Evolutionary conservation across 2,888 invertebrate genomes (phyloP).

Genomic region (Tricholauxania praeusta): DNA sequence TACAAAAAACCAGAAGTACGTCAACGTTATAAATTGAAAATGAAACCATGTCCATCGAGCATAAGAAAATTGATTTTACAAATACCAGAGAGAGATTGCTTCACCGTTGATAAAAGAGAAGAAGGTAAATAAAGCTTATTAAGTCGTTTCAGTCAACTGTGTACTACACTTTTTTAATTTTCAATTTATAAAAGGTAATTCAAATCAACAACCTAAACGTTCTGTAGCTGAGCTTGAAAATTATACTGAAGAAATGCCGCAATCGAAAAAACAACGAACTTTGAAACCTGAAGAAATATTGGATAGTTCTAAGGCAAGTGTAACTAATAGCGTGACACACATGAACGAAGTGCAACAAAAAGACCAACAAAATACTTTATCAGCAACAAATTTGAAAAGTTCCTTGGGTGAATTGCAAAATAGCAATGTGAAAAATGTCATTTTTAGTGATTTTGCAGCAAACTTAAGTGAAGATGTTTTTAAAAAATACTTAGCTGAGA

Average conservation of each 20-base stretch:
- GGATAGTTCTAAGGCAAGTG: too few species aligned
- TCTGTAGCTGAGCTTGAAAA: background rate
- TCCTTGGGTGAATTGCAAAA: background rate
- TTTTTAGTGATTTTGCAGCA: too few species aligned
- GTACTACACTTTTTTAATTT: background rate
- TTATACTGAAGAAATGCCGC: background rate
- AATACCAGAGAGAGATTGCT: constrained; percentile 14
- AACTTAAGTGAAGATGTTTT: too few species aligned
- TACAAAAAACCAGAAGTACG: constrained; percentile 36
- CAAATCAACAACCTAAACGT: background rate
- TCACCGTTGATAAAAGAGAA: background rate
- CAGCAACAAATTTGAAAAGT: background rate
- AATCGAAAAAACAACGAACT: constrained; percentile 4
- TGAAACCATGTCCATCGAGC: constrained; percentile 33
- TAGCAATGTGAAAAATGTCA: too few species aligned
- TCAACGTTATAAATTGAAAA: constrained; percentile 30
- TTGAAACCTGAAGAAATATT: background rate
- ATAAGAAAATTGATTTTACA: constrained; percentile 34
- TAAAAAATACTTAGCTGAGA: too few species aligned
- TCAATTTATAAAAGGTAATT: background rate
- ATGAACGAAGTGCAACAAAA: too few species aligned
- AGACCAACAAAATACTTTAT: too few species aligned
- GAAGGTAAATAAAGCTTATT: background rate
- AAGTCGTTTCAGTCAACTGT: background rate
- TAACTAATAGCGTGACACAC: too few species aligned